phyloP scores from a whole-genome alignment of 2,113 vertebrate genomes.

The Lota lota region DNA sequence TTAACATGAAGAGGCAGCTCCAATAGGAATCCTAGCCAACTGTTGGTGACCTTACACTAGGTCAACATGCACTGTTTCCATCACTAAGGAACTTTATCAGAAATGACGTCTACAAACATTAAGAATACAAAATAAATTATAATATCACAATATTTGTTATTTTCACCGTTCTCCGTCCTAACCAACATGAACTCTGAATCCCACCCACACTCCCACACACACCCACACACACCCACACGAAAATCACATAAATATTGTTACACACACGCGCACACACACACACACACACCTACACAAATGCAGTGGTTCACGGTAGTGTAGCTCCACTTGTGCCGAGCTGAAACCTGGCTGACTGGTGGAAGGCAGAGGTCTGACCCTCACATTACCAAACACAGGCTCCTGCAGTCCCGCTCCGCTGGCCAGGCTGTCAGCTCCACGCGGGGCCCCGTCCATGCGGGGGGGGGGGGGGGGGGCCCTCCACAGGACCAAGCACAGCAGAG shows the following conservation, averaged over 20 bases:
- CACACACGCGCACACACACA: constrained; percentile 12
- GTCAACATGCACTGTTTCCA: too few relatives aligned
- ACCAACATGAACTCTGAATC: too few relatives aligned
- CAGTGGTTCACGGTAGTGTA: too few relatives aligned
- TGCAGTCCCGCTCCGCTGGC: constrained; percentile 49
- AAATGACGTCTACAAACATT: too few relatives aligned
- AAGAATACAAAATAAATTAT: too few relatives aligned
- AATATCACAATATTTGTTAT: too few relatives aligned
- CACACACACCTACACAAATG: constrained; percentile 3
- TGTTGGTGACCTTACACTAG: too few relatives aligned
- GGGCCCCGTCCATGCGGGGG: constrained; percentile 36
- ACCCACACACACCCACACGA: not conserved
- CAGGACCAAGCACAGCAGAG: constrained; percentile 16
- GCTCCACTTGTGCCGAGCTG: constrained; percentile 44
- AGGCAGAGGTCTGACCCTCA: constrained; percentile 51
- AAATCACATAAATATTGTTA: not conserved
- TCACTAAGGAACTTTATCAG: too few relatives aligned
- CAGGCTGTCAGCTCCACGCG: constrained; percentile 40
- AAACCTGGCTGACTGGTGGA: constrained; percentile 50
- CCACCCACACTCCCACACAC: not conserved
- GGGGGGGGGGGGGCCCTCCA: constrained; percentile 19
- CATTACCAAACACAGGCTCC: constrained; percentile 60
- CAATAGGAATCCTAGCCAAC: too few relatives aligned
- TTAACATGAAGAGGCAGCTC: too few relatives aligned
- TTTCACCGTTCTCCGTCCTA: too few relatives aligned